Percentiles rank a stretch among this genome's conserved stretches.
phyloP scores from a whole-genome alignment of 2,888 invertebrate species.

The Nebria brevicollis region DNA sequence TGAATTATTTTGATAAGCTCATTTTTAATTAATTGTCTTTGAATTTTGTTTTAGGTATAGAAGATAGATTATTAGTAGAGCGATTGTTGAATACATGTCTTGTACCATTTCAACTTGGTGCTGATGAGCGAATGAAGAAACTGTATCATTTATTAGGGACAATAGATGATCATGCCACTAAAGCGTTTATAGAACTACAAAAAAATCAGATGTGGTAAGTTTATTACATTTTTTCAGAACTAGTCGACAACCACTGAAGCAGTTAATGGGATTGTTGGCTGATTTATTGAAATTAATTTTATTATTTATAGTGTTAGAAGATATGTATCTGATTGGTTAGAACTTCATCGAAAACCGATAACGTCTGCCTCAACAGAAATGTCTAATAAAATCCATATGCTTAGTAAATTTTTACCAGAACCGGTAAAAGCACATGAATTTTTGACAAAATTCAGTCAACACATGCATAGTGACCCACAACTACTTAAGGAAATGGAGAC shows the following conservation, averaged over 20 bases:
- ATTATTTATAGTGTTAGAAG: slow-evolving; percentile 72
- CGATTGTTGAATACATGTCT: slow-evolving; percentile 92
- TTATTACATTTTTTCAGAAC: neutral
- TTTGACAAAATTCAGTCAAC: slow-evolving; percentile 81
- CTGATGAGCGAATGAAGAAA: slow-evolving; percentile 92
- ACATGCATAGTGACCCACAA: slow-evolving; percentile 77
- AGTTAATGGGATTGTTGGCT: no score
- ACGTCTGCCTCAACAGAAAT: slow-evolving; percentile 78
- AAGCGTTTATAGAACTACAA: slow-evolving; percentile 91
- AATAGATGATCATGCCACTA: slow-evolving; percentile 94
- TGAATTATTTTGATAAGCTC: neutral
- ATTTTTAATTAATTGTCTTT: neutral
- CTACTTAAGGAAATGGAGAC: slow-evolving; percentile 85
- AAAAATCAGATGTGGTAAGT: slow-evolving; percentile 83
- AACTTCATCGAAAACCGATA: slow-evolving; percentile 80
- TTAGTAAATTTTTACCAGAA: slow-evolving; percentile 88
- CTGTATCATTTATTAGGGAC: slow-evolving; percentile 91
- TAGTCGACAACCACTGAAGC: no score
- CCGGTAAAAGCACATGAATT: slow-evolving; percentile 92
- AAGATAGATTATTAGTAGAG: slow-evolving; percentile 93
- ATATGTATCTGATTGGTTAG: slow-evolving; percentile 88
- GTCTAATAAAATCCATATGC: slow-evolving; percentile 61
- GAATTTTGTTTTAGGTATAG: slow-evolving; percentile 66
- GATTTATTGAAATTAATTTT: neutral
- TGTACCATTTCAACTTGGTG: slow-evolving; percentile 90